Evolutionary conservation across 2,113 vertebrate genomes (phyloP), one percentile per base, ranked within the genome.

Genomic region (western clawed frog (Xenopus tropicalis)): DNA sequence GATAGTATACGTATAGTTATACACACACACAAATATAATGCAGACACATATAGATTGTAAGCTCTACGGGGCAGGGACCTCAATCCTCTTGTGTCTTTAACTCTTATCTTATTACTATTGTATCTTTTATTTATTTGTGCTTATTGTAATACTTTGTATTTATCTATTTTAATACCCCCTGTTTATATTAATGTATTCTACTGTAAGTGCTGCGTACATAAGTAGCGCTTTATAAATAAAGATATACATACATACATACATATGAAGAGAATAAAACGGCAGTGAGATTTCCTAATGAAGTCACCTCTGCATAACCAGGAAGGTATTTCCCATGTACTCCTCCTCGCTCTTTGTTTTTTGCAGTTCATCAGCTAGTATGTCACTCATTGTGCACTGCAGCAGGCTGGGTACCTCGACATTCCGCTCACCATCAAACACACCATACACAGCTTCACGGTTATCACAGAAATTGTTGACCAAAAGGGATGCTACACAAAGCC

Each of bases 251-350:
- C 1, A n/a, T 4, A n/a, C 16, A 54, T 19, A 54, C 4, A 48
- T 16, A 54, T n/a, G 52, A 20, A 16, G 17, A 54, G 2, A 19
- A 54, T 19, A 54, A 54, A 54, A n/a, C 3, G 7, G n/a, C 9
- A 52, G n/a, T n/a, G 46, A 54, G 19, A 17, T n/a, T 9, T 54
- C 8, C 14, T n/a, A 17, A 54, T n/a, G 20, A 4, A 3, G 29
- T 81, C 54, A 97, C 97, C 97, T 94, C 77, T 99, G 97, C 94
- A 96, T 99, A 58, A 98, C 94, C 0, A 98, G 93, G 85, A 99
- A 99, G 0, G 97, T 99, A 78, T 96, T 97, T 81, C 90, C 93
- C 97, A 99, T 98, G 84, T 97, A 96, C 59, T 98, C 97, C 77
- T 98, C 96, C 54, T 96, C 94, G 0, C 90, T 96, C 82, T 94